These are phyloP conservation scores for Hemaris fuciformis DNA, from an alignment of 2,888 invertebrate species.

Conservation along the genomic window DNA sequence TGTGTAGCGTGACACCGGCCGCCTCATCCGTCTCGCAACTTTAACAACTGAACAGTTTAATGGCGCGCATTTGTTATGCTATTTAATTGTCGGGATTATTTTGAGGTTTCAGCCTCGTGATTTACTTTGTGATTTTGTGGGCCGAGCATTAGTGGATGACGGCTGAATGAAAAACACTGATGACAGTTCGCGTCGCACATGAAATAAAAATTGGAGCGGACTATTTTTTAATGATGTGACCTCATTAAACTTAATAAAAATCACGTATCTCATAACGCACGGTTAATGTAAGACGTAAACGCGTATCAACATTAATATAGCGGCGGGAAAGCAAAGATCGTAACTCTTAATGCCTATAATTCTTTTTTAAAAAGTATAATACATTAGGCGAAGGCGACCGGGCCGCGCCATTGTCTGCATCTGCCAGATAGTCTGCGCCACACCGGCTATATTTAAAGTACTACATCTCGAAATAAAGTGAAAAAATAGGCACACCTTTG, in stretches of 20 bases:
- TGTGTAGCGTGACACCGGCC: background rate
- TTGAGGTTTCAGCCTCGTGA: background rate
- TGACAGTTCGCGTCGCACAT: background rate
- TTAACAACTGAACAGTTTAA: slow-evolving; percentile 4
- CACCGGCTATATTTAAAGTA: slow-evolving; percentile 10
- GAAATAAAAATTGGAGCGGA: background rate
- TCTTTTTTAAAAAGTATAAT: background rate
- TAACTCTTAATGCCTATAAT: background rate
- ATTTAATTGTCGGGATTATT: slow-evolving; percentile 6
- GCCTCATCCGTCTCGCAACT: background rate
- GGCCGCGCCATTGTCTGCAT: slow-evolving; percentile 6
- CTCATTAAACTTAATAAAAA: background rate
- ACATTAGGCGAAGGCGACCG: background rate
- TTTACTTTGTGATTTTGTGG: background rate
- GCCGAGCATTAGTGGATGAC: background rate
- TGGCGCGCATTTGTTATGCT: background rate
- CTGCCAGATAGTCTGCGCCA: slow-evolving; percentile 1
- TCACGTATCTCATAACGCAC: background rate
- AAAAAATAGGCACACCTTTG: slow-evolving; percentile 16
- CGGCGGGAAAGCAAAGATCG: background rate
- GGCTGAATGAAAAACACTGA: background rate
- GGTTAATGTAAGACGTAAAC: background rate
- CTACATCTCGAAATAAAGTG: slow-evolving; percentile 12
- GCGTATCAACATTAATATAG: background rate
- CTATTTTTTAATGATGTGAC: background rate